Evolutionary conservation across 1,140 invertebrate genomes (phyloP).

Genomic region (Asobara japonica): DNA sequence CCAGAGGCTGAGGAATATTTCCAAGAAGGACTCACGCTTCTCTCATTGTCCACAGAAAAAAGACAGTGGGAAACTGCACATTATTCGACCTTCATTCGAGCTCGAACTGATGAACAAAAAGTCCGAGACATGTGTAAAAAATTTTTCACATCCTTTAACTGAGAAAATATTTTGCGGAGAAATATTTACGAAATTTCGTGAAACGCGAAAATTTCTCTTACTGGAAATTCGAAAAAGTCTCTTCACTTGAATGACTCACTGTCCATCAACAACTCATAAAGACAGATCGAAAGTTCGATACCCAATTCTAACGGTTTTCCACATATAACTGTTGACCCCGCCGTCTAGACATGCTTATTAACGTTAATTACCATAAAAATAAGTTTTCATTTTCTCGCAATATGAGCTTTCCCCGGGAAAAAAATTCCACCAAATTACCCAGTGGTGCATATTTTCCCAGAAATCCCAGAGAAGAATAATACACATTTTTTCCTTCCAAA

Average conservation of each 20-base stretch:
- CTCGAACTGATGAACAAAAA: no score
- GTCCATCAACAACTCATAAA: no score
- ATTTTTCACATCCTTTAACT: no score
- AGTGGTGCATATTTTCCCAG: no score
- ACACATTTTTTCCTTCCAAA: constrained; percentile 10
- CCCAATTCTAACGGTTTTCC: background rate
- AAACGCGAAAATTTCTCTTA: background rate
- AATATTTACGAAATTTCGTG: background rate
- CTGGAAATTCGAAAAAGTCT: background rate
- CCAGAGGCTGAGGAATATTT: background rate
- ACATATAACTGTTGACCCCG: background rate
- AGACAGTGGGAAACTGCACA: no score
- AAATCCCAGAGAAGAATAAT: no score
- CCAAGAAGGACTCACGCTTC: background rate
- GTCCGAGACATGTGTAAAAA: no score
- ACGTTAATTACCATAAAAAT: background rate
- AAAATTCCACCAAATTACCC: no score
- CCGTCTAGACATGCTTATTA: background rate
- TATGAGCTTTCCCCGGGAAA: background rate
- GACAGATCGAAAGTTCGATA: no score
- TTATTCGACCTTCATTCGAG: no score
- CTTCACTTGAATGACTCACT: no score
- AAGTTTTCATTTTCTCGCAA: background rate
- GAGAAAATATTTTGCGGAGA: no score
- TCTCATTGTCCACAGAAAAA: background rate